phyloP scores from a whole-genome alignment of 2,888 invertebrate species.

The Lepidochrysops patricia region DNA sequence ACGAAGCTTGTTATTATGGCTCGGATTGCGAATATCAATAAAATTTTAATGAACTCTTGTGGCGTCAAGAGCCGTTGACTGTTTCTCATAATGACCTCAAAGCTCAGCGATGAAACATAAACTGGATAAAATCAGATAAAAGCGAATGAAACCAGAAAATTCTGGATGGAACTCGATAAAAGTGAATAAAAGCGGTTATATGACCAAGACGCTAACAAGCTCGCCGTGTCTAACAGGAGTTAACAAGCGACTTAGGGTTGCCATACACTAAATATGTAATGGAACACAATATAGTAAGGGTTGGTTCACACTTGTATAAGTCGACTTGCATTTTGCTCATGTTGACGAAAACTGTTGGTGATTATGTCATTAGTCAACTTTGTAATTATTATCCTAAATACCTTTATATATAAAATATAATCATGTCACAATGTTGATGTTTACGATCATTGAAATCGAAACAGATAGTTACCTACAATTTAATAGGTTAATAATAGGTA shows the following conservation, averaged over 20 bases:
- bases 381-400: too few species aligned
- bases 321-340: too few species aligned
- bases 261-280: not conserved
- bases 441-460: too few species aligned
- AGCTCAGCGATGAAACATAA: not conserved
- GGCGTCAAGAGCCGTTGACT: not conserved
- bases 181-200: not conserved
- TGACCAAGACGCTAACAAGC: not conserved
- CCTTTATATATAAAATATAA: too few species aligned
- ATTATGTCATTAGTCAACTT: too few species aligned
- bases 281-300: too few species aligned
- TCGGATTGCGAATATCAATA: slow-evolving; percentile 5
- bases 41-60: slow-evolving; percentile 6
- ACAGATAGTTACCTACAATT: too few species aligned
- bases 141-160: not conserved
- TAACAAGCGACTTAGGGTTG: not conserved
- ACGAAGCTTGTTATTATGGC: not conserved
- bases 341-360: too few species aligned
- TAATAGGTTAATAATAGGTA: too few species aligned
- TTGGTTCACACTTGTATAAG: too few species aligned
- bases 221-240: not conserved
- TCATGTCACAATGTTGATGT: too few species aligned
- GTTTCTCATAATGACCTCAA: slow-evolving; percentile 1
- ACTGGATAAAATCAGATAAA: not conserved
- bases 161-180: not conserved